phyloP scores from a whole-genome alignment of 1,140 invertebrate genomes.

The Hetaerina americana region DNA sequence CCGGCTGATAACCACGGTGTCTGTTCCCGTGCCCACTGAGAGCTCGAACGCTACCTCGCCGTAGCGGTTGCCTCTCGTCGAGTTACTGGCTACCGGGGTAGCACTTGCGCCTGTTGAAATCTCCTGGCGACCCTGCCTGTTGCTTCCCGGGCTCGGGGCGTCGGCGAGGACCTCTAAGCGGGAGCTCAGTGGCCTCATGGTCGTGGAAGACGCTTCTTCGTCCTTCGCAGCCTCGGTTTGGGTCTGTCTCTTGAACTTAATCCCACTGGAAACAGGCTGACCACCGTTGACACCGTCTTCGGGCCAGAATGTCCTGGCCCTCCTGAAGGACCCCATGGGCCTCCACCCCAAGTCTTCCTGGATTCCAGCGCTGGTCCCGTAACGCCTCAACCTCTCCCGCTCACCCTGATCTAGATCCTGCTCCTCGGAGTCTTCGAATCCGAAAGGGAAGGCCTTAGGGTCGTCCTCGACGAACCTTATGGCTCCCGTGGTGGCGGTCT shows the following conservation, averaged over 20 bases:
- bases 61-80: neutral
- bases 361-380: neutral
- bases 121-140: neutral
- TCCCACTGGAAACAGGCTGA: neutral
- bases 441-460: neutral
- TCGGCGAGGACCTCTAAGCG: neutral
- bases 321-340: neutral
- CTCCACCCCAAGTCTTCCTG: neutral
- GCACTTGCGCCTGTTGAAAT: neutral
- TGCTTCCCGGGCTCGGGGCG: neutral
- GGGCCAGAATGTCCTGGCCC: neutral
- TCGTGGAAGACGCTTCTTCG: neutral
- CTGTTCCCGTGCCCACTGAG: neutral
- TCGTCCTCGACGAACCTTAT: neutral
- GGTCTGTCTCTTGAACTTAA: neutral
- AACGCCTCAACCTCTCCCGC: neutral
- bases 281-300: neutral
- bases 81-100: neutral
- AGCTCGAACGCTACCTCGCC: neutral
- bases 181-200: neutral
- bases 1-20: neutral
- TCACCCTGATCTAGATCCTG: neutral
- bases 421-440: neutral
- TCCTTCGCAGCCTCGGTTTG: neutral
- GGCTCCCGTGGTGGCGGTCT: too few relatives aligned